Percentiles rank a stretch among this genome's conserved stretches.
Evolutionary conservation across 1,140 invertebrate genomes (phyloP).

Genomic region (Hirudo medicinalis): DNA sequence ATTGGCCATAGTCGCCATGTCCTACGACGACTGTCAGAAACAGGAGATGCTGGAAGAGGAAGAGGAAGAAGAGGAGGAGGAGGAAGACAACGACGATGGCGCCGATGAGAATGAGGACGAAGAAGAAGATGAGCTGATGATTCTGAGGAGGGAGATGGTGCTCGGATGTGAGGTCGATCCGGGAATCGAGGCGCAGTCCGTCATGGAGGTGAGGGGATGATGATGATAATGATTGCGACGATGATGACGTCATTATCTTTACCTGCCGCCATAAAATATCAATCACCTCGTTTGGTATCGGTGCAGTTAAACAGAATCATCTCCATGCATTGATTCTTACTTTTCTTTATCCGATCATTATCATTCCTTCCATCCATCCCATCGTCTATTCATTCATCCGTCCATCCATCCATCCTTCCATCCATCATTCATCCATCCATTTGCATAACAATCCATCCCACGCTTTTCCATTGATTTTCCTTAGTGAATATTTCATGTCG

Average conservation of each 20-base stretch:
- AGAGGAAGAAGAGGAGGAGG: constrained; percentile 48
- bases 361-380: neutral
- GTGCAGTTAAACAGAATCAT: neutral
- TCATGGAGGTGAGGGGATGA: neutral
- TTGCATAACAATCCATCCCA: neutral
- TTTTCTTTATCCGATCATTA: neutral
- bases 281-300: neutral
- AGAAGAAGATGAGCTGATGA: constrained; percentile 6
- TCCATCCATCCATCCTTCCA: neutral
- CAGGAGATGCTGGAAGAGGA: constrained; percentile 91
- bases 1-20: constrained; percentile 97
- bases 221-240: constrained; percentile 1
- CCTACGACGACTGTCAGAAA: constrained; percentile 94
- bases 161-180: neutral
- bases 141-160: neutral
- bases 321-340: neutral
- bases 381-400: neutral
- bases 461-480: too few relatives aligned
- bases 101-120: neutral
- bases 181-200: neutral
- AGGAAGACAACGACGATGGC: neutral
- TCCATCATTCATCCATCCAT: neutral
- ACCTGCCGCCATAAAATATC: neutral
- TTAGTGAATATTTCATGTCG: too few relatives aligned
- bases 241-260: neutral